A percentile compares a stretch with the other conserved stretches of the same genome.
These are phyloP conservation scores for Chaetophractus vellerosus DNA, from an alignment of 2,797 vertebrate species.

Conservation along the genomic window DNA sequence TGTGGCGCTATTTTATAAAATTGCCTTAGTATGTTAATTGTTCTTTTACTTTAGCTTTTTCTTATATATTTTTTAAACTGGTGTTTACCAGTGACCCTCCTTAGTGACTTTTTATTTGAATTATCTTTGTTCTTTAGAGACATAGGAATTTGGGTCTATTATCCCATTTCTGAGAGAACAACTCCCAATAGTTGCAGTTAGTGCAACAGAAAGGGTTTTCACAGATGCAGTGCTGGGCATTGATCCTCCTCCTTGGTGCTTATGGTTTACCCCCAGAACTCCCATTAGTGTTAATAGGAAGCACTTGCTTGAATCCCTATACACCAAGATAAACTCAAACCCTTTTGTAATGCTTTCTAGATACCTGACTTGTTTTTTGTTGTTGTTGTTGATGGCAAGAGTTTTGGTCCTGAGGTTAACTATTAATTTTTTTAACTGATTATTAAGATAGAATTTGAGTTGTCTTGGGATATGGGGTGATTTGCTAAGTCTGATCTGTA, in stretches of 20 bases:
- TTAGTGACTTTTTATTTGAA: conserved; percentile 78
- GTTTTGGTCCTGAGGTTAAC: conserved; percentile 59
- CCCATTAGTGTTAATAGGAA: conserved; percentile 80
- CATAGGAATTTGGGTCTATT: conserved; percentile 79
- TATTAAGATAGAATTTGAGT: conserved; percentile 60
- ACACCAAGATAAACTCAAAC: conserved; percentile 58
- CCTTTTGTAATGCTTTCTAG: background rate
- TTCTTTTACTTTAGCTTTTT: conserved; percentile 65
- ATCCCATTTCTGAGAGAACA: conserved; percentile 74
- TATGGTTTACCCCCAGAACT: conserved; percentile 71
- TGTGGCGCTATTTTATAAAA: conserved; percentile 56
- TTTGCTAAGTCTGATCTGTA: conserved; percentile 77
- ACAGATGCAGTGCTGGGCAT: conserved; percentile 25
- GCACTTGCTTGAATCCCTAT: conserved; percentile 76
- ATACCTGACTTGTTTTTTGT: conserved; percentile 63
- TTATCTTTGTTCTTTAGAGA: conserved; percentile 80
- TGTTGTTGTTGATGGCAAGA: conserved; percentile 60
- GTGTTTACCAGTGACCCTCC: conserved; percentile 78
- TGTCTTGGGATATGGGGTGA: conserved; percentile 78
- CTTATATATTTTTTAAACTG: conserved; percentile 25
- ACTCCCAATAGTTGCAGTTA: conserved; percentile 80
- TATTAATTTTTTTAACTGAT: background rate
- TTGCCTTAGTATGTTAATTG: conserved; percentile 22
- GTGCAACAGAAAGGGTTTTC: conserved; percentile 34
- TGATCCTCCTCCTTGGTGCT: conserved; percentile 61